These are phyloP conservation scores for Dermolepida albohirtum DNA, from an alignment of 2,888 invertebrate genomes.

Conservation along the genomic window DNA sequence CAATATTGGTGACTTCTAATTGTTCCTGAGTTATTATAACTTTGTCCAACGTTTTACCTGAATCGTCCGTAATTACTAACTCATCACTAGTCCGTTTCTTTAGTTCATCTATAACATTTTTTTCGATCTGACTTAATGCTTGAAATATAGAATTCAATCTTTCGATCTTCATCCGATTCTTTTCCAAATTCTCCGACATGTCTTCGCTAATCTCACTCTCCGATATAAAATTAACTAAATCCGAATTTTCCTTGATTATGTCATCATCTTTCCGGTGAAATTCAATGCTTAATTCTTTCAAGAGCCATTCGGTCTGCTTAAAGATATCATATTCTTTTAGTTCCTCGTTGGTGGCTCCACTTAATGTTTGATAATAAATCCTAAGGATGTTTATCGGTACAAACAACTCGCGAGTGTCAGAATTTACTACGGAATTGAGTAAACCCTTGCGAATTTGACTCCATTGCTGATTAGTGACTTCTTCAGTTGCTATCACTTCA, in stretches of 20 bases:
- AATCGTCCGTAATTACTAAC: conserved; percentile 52
- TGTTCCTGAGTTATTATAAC: conserved; percentile 51
- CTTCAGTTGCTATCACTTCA: conserved; percentile 48
- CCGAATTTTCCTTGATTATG: conserved; percentile 52
- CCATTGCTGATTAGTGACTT: conserved; percentile 58
- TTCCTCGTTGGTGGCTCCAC: conserved; percentile 55
- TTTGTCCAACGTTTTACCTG: conserved; percentile 49
- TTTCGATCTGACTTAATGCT: conserved; percentile 51
- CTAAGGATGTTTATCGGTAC: conserved; percentile 61
- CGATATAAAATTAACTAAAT: conserved; percentile 21
- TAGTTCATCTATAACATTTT: conserved; percentile 50
- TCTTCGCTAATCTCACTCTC: conserved; percentile 35
- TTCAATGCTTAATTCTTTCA: conserved; percentile 59
- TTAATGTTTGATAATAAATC: conserved; percentile 62
- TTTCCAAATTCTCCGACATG: conserved; percentile 36
- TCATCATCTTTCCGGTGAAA: conserved; percentile 57
- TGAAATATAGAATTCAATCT: conserved; percentile 51
- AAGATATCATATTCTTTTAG: conserved; percentile 55
- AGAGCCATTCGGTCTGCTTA: conserved; percentile 61
- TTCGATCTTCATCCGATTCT: conserved; percentile 47
- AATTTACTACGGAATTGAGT: conserved; percentile 59
- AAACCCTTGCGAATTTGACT: conserved; percentile 60
- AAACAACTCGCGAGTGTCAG: conserved; percentile 58
- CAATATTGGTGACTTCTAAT: conserved; percentile 45
- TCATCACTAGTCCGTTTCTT: conserved; percentile 51